Evolutionary conservation across 2,113 vertebrate genomes (phyloP).

Genomic region (Bagarius yarrelli): DNA sequence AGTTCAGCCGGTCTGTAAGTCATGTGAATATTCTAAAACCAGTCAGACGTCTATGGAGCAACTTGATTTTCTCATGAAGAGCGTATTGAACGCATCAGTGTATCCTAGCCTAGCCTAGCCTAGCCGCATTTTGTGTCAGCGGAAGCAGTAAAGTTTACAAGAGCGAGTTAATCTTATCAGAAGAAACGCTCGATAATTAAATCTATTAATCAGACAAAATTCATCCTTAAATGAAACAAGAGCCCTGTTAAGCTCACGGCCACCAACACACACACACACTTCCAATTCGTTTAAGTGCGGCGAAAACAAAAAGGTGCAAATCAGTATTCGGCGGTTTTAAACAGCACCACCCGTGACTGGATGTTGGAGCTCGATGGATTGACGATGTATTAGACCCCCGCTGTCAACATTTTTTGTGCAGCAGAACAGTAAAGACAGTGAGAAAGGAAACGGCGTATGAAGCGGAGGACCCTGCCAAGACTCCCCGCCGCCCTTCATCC

Average conservation of each 20-base stretch:
- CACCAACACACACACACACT: slow-evolving; percentile 10
- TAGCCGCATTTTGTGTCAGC: too few relatives aligned
- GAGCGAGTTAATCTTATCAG: background rate
- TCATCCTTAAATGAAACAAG: slow-evolving; percentile 20
- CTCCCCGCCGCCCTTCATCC: slow-evolving; percentile 29
- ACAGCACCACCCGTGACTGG: slow-evolving; percentile 6
- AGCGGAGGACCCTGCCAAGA: slow-evolving; percentile 19
- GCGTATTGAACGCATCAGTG: too few relatives aligned
- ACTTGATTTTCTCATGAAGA: too few relatives aligned
- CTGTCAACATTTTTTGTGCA: slow-evolving; percentile 1
- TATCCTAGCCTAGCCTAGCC: too few relatives aligned
- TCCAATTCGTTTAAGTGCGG: slow-evolving; percentile 8
- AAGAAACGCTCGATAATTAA: background rate
- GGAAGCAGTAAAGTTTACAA: too few relatives aligned
- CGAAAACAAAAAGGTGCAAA: slow-evolving; percentile 32
- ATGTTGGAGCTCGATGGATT: slow-evolving; percentile 20
- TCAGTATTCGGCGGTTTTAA: slow-evolving; percentile 24
- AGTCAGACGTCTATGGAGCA: too few relatives aligned
- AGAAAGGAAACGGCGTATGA: slow-evolving; percentile 24
- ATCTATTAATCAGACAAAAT: slow-evolving; percentile 11
- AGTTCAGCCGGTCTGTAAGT: too few relatives aligned
- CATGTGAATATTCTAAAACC: too few relatives aligned
- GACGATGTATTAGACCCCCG: slow-evolving; percentile 26
- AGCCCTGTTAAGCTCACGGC: background rate
- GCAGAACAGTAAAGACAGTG: slow-evolving; percentile 24